Evolutionary conservation across 1,140 invertebrate species (phyloP).

Genomic region (Lucilia sericata): DNA sequence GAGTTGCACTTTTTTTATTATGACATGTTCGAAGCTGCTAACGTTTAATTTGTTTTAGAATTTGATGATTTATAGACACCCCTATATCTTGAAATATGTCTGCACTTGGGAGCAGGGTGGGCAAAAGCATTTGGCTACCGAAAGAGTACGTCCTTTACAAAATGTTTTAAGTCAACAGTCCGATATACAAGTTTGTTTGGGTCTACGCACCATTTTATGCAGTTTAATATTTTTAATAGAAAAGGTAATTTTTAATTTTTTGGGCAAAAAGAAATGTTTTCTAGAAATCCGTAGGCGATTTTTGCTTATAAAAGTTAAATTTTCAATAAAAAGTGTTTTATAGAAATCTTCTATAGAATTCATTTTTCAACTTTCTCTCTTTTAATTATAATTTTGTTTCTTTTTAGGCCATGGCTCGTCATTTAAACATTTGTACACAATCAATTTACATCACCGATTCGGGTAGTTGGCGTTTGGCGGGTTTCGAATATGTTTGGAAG

Average conservation of each 20-base stretch:
- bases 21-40: background rate
- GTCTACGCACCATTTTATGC: slow-evolving; percentile 79
- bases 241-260: slow-evolving; percentile 68
- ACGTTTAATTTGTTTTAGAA: slow-evolving; percentile 73
- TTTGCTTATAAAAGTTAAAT: too few relatives aligned
- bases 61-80: slow-evolving; percentile 83
- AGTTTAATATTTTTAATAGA: slow-evolving; percentile 84
- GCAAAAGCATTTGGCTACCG: slow-evolving; percentile 80
- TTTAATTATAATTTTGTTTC: background rate
- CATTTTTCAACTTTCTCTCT: too few relatives aligned
- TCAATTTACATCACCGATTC: slow-evolving; percentile 85
- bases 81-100: slow-evolving; percentile 82
- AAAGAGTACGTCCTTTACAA: slow-evolving; percentile 78
- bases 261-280: too few relatives aligned
- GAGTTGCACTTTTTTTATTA: slow-evolving; percentile 45
- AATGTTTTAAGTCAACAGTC: slow-evolving; percentile 75
- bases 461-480: slow-evolving; percentile 86
- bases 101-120: slow-evolving; percentile 82
- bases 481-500: slow-evolving; percentile 82
- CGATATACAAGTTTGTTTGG: slow-evolving; percentile 82
- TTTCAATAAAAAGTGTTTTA: too few relatives aligned
- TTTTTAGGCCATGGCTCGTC: slow-evolving; percentile 76
- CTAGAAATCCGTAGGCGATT: too few relatives aligned
- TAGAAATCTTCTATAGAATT: too few relatives aligned
- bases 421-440: slow-evolving; percentile 83